Conservation (phyloP, 2,113 vertebrate genomes). For the Ardeotis arabs region DNA sequence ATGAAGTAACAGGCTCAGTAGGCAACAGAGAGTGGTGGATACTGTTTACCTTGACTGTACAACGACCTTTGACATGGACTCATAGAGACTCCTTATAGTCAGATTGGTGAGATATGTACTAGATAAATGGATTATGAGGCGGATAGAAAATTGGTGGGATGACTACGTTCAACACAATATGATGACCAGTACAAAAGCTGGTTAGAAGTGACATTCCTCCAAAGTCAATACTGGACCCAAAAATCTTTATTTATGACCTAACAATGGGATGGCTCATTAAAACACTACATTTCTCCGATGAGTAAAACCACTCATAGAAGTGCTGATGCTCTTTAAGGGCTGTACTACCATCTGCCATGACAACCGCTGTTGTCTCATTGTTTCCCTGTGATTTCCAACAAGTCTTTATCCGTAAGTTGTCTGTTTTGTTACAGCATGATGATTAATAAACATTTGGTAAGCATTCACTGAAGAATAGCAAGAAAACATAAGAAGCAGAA, state of each 20-base stretch:
- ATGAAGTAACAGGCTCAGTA: not conserved
- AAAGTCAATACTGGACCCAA: not conserved
- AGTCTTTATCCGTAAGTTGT: not conserved
- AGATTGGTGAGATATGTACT: not conserved
- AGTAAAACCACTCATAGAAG: not conserved
- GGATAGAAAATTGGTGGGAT: not conserved
- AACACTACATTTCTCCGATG: not conserved
- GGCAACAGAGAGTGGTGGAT: not conserved
- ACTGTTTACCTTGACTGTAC: not conserved
- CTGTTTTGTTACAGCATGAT: not conserved
- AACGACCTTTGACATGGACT: not conserved
- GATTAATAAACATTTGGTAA: not conserved
- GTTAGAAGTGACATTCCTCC: not conserved
- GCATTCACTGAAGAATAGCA: not conserved
- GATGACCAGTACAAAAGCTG: not conserved
- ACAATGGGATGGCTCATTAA: not conserved
- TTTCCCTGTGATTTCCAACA: not conserved
- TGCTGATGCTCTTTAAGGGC: not conserved
- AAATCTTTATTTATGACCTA: not conserved
- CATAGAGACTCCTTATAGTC: not conserved
- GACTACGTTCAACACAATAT: not conserved
- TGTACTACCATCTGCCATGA: not conserved
- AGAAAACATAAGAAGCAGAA: not conserved
- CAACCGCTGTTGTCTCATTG: not conserved
- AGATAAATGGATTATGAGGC: not conserved